Evolutionary conservation across 1,140 invertebrate species (phyloP).

Genomic region (Eriocheir sinensis): DNA sequence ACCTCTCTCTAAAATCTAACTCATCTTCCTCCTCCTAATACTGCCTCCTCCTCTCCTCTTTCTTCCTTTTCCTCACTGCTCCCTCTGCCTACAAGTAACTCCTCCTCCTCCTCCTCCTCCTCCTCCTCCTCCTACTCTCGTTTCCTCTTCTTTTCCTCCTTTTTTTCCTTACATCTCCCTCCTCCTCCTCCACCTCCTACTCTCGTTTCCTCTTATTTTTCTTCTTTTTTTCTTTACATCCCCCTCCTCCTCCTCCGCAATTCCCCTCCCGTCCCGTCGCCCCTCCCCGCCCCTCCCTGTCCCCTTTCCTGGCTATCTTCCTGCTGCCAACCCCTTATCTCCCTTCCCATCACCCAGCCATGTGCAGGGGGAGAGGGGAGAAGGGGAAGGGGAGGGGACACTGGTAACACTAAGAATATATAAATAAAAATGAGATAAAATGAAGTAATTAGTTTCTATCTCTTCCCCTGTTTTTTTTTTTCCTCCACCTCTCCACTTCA

Average conservation of each 20-base stretch:
- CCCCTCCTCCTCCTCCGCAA: not conserved
- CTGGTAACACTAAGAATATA: not conserved
- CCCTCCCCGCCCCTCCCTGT: not conserved
- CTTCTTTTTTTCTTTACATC: not conserved
- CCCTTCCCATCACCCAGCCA: too few relatives aligned
- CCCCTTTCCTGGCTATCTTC: not conserved
- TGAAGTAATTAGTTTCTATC: not conserved
- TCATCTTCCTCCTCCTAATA: not conserved
- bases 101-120: not conserved
- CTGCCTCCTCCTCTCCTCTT: not conserved
- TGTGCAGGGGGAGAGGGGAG: too few relatives aligned
- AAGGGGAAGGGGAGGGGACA: not conserved
- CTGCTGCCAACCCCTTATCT: too few relatives aligned
- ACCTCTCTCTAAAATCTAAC: not conserved
- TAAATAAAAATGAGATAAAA: not conserved
- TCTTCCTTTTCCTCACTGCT: too few relatives aligned
- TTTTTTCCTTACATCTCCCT: not conserved
- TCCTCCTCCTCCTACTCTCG: not conserved
- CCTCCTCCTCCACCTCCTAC: not conserved
- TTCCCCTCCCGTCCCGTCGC: not conserved
- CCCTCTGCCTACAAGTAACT: not conserved
- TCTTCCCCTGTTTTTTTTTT: not conserved
- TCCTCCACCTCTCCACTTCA: too few relatives aligned
- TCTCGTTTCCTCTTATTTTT: not conserved
- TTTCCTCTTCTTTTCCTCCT: not conserved